Evolutionary conservation across 2,888 invertebrate genomes (phyloP), one percentile per base, ranked within the genome.

Genomic region (Amaurobius ferox): DNA sequence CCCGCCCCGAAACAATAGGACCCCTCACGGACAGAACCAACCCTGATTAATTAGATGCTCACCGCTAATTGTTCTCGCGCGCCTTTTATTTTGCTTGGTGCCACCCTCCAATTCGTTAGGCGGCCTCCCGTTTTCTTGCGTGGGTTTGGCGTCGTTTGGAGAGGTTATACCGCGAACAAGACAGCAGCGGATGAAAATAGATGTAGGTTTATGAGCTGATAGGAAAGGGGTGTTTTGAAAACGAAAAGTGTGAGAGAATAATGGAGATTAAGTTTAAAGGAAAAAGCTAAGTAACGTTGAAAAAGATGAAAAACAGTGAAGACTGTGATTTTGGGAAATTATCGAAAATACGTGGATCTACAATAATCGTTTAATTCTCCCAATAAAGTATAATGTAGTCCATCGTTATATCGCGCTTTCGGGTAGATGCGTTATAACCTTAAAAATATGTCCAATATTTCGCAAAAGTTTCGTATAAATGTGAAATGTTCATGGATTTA

Each of bases 41-140:
- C 48, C 66, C 72, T 85, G 83, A 85, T 85, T 85, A 85, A 85
- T 85, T 85, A 85, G 83, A 67, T 78, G 72, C 70, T 66, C 72
- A 0, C 61, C 83, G 77, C 83, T 85, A 85, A 85, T 85, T 85
- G 83, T 85, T 85, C 77, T 66, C 77, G 19, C 30, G 76, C 39
- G 32, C 62, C 68, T 70, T 40, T 83, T 83, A 71, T 77, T 85
- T 77, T 77, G 40, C 71, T 29, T 40, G 76, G 70, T 39, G 66
- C 44, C 81, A 67, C 81, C 80, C 81, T 70, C 73, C 73, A 44
- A 35, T 67, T 55, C 35, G 66, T 68, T 44, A 5, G 9, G 39
- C 66, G 19, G 48, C 66, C 67, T 67, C 79, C 68, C 68, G 26
- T 32, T 81, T 81, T 81, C 81, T 81, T 62, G 48, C 73, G 79